phyloP scores from a whole-genome alignment of 2,113 vertebrate genomes.

The Tetrax tetrax region DNA sequence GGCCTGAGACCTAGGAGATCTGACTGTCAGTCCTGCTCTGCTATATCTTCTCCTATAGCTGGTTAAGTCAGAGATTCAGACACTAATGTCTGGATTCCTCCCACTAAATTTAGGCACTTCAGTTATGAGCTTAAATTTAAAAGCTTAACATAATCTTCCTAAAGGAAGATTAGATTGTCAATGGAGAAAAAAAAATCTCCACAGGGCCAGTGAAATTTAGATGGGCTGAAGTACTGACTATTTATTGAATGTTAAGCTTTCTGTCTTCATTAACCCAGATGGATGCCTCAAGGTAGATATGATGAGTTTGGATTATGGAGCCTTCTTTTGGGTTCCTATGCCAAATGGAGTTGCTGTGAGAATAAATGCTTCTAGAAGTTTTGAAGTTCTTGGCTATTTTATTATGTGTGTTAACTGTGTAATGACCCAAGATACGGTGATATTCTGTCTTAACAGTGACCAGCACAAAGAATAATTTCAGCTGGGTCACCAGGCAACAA shows the following conservation, averaged over 20 bases:
- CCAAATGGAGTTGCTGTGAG: not conserved
- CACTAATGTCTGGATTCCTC: not conserved
- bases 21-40: not conserved
- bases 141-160: not conserved
- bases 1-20: not conserved
- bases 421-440: not conserved
- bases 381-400: not conserved
- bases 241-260: not conserved
- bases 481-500: not conserved
- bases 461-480: not conserved
- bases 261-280: not conserved
- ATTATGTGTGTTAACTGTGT: not conserved
- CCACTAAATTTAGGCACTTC: not conserved
- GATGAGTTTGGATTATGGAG: not conserved
- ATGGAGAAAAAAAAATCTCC: not conserved
- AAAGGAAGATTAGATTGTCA: not conserved
- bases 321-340: not conserved
- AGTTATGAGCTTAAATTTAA: not conserved
- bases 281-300: not conserved
- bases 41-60: not conserved
- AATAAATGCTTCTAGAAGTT: not conserved
- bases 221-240: not conserved
- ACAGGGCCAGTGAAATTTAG: not conserved
- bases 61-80: not conserved
- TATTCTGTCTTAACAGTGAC: not conserved